Evolutionary conservation across 2,113 vertebrate species (phyloP).

Genomic region (Hydrolagus affinis): DNA sequence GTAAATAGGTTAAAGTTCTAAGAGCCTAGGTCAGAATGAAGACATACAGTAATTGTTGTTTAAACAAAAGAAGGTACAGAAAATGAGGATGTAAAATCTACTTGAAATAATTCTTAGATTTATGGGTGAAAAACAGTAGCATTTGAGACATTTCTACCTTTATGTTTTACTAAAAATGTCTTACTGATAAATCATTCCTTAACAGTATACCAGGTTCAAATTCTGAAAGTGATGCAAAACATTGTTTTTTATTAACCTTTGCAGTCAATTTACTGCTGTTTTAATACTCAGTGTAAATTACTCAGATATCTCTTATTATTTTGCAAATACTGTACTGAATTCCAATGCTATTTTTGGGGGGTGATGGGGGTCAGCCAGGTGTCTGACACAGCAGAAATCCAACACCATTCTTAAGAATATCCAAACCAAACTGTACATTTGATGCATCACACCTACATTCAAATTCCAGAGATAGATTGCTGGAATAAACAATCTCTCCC

Average conservation of each 20-base stretch:
- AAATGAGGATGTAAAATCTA: not conserved
- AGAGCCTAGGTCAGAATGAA: not conserved
- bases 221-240: not conserved
- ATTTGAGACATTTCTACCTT: slow-evolving; percentile 4
- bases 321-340: not conserved
- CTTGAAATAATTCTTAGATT: not conserved
- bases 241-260: not conserved
- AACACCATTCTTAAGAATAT: too few species aligned
- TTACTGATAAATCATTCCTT: not conserved
- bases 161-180: not conserved
- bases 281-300: not conserved
- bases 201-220: not conserved
- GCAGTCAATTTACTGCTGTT: not conserved
- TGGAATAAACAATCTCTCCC: too few species aligned
- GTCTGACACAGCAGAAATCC: too few species aligned
- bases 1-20: not conserved
- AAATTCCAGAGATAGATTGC: too few species aligned
- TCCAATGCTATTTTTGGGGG: not conserved
- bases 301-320: not conserved
- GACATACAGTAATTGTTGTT: not conserved
- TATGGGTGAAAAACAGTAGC: not conserved
- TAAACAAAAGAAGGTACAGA: not conserved
- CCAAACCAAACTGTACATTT: too few species aligned
- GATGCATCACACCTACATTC: too few species aligned
- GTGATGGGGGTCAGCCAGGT: too few species aligned